A percentile compares a stretch with the other conserved stretches of the same genome.
These are phyloP conservation scores for Salvator merianae DNA, from an alignment of 2,113 vertebrate species.

Conservation along the genomic window DNA sequence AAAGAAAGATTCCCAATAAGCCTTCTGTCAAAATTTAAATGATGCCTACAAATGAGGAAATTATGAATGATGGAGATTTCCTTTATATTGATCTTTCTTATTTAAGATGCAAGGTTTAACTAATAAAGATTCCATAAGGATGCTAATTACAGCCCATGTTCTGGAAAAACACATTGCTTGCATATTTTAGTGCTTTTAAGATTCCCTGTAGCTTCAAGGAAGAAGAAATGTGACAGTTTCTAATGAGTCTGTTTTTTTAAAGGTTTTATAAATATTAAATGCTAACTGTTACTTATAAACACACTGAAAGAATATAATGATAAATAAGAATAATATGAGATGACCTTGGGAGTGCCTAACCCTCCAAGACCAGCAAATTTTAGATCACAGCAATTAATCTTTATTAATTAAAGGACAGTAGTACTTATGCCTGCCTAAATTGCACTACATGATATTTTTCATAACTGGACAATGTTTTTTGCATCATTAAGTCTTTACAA, in stretches of 20 bases:
- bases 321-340: slow-evolving; percentile 23
- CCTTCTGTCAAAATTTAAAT: too few species aligned
- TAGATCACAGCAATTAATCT: accelerated
- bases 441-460: neutral
- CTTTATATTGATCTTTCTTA: too few species aligned
- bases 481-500: neutral
- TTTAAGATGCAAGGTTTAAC: slow-evolving; percentile 27
- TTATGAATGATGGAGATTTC: too few species aligned
- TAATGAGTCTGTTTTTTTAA: slow-evolving; percentile 43
- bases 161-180: slow-evolving; percentile 11
- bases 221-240: slow-evolving; percentile 28
- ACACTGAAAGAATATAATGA: slow-evolving; percentile 29
- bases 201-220: slow-evolving; percentile 31
- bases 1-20: too few species aligned
- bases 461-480: slow-evolving; percentile 20
- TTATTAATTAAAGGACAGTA: slow-evolving; percentile 6
- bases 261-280: slow-evolving; percentile 33
- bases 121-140: slow-evolving; percentile 34
- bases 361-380: slow-evolving; percentile 33
- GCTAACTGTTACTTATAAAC: slow-evolving; percentile 15
- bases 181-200: neutral
- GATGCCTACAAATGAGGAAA: too few species aligned
- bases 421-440: neutral
- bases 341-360: neutral
- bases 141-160: neutral